These are phyloP conservation scores for Pterocles burchelli DNA, from an alignment of 2,113 vertebrate species.

Conservation along the genomic window DNA sequence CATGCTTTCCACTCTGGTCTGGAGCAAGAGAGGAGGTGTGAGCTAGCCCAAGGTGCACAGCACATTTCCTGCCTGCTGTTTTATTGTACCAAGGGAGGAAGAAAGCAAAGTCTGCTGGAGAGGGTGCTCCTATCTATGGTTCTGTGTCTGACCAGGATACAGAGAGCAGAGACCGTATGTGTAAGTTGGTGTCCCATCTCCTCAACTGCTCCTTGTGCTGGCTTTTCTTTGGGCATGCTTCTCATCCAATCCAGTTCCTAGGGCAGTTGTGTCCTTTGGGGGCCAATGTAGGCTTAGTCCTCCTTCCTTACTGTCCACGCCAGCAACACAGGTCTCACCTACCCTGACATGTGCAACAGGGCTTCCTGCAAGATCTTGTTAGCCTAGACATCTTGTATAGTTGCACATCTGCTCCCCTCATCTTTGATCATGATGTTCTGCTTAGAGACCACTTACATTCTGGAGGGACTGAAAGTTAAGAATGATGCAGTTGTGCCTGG, in stretches of 20 bases:
- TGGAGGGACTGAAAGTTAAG: not conserved
- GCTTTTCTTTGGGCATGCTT: not conserved
- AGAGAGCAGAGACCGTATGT: not conserved
- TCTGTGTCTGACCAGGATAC: not conserved
- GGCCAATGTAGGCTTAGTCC: not conserved
- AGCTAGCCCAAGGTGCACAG: not conserved
- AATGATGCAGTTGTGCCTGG: not conserved
- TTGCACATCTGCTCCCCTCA: not conserved
- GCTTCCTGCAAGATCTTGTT: not conserved
- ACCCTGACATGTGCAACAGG: rapidly evolving
- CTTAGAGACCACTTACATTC: not conserved
- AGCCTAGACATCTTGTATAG: not conserved
- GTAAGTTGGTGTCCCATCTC: not conserved
- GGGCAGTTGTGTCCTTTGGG: not conserved
- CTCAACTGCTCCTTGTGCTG: not conserved
- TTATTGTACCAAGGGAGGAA: not conserved
- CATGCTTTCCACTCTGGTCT: not conserved
- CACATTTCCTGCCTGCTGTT: not conserved
- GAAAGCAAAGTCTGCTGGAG: not conserved
- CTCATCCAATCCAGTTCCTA: not conserved
- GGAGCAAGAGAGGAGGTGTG: not conserved
- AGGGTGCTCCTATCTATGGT: not conserved
- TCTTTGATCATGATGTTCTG: not conserved
- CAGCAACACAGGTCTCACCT: rapidly evolving
- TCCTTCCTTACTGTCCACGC: not conserved